These are phyloP conservation scores for Pterocles orientalis DNA, from an alignment of 2,113 vertebrate species.

Conservation along the genomic window DNA sequence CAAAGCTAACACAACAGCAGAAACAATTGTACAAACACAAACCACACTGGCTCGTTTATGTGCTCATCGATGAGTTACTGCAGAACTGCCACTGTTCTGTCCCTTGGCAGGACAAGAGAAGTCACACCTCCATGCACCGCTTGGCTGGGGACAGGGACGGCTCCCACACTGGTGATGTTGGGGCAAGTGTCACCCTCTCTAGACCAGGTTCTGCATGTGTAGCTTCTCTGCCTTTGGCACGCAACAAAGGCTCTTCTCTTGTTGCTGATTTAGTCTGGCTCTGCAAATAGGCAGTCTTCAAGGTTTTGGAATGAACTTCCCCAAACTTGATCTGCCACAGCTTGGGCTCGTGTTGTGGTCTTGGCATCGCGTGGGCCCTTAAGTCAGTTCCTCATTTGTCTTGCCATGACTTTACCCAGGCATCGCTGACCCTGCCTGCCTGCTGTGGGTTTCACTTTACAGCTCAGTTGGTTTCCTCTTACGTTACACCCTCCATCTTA, in stretches of 20 bases:
- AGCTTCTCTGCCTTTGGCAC: background rate
- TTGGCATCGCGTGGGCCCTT: background rate
- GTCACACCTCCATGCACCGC: fast-evolving
- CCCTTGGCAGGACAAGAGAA: background rate
- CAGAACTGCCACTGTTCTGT: background rate
- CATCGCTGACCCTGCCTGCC: background rate
- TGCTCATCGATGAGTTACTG: background rate
- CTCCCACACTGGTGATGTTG: background rate
- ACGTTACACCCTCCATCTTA: background rate
- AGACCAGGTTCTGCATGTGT: background rate
- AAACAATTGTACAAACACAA: background rate
- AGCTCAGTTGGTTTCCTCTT: background rate
- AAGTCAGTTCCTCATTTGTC: background rate
- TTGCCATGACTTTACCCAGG: background rate
- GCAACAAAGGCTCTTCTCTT: background rate
- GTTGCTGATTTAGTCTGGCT: background rate
- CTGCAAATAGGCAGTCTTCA: background rate
- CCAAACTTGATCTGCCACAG: background rate
- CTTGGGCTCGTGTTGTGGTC: background rate
- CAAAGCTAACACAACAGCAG: background rate
- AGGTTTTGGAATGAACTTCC: background rate
- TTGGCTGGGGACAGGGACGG: background rate
- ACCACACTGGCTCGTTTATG: fast-evolving
- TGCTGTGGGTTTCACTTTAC: background rate
- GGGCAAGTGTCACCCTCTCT: background rate